Evolutionary conservation across 2,113 vertebrate species (phyloP), one percentile per base, ranked within the genome.

Genomic region (Pteropus alecto): DNA sequence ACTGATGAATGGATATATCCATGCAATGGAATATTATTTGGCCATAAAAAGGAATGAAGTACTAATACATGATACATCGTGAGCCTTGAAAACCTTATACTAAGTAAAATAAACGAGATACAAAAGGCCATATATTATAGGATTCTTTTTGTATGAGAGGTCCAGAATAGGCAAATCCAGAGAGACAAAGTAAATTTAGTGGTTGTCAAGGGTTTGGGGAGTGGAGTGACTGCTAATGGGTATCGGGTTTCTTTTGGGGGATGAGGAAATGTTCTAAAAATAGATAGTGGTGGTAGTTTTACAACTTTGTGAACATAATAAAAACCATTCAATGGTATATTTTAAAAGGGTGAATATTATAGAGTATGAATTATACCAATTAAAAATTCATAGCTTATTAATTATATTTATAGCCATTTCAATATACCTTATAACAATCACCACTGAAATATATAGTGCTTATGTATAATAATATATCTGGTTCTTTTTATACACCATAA

Each of bases 71-170:
- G 35, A 30, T 83, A 28, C 16, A 30, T 60, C 0, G 0, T 83
- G 26, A 91, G 43, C 54, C 74, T 87, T 95, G 56, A 73, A 96
- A 93, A 56, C 54, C 46, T 85, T 88, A 76, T 70, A 10, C 38
- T 77, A 48, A 60, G n/a, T 74, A 38, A 84, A 82, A 95, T 58
- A 68, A 90, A 35, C 35, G 41, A 73, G 3, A 41, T 26, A 35
- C 15, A 84, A 68, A 87, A 83, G 38, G 11, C 46, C 41, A 92
- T 24, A 1, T 67, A 46, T 9, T 67, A 2, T 84, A 51, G 28
- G n/a, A 51, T 78, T 89, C 28, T 79, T 67, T 88, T n/a, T 48
- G 16, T 89, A 24, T 95, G 26, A 76, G 33, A 46, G 78, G 63
- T 85, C 51, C 63, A 85, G 83, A 65, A 74, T 38, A 79, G 63